Evolutionary conservation across 2,888 invertebrate genomes (phyloP).

Genomic region (Priocnemis perturbator): DNA sequence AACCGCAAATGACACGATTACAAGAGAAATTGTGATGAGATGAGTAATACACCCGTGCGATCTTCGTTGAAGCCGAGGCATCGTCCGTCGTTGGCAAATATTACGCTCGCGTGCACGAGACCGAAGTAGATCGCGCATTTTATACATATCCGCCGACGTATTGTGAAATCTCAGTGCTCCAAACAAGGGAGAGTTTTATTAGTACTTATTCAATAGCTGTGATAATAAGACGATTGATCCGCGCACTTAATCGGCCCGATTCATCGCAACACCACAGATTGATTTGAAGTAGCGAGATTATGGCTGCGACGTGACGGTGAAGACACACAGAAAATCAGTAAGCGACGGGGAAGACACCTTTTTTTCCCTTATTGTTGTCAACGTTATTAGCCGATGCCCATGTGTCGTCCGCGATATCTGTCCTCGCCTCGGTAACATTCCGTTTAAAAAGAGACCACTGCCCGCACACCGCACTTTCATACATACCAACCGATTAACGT

Average conservation of each 20-base stretch:
- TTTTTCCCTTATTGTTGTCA: slow-evolving; percentile 16
- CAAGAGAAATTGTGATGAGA: slow-evolving; percentile 50
- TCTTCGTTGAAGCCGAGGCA: slow-evolving; percentile 27
- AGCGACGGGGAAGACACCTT: slow-evolving; percentile 33
- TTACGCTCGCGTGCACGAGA: neutral
- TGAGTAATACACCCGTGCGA: slow-evolving; percentile 51
- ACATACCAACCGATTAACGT: too few species aligned
- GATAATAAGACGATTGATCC: slow-evolving; percentile 51
- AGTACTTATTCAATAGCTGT: slow-evolving; percentile 58
- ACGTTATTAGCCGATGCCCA: neutral
- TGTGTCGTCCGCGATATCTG: neutral
- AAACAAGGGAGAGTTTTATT: slow-evolving; percentile 43
- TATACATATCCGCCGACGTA: slow-evolving; percentile 29
- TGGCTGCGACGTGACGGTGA: slow-evolving; percentile 40
- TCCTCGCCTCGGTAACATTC: slow-evolving; percentile 10
- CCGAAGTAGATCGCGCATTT: slow-evolving; percentile 13
- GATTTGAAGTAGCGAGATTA: slow-evolving; percentile 47
- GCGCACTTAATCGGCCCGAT: slow-evolving; percentile 40
- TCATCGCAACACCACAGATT: slow-evolving; percentile 37
- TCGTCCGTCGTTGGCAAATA: slow-evolving; percentile 31
- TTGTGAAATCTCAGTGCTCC: slow-evolving; percentile 33
- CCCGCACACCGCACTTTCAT: too few species aligned
- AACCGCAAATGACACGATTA: slow-evolving; percentile 32
- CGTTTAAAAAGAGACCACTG: too few species aligned
- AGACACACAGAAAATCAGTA: slow-evolving; percentile 50